Percentiles rank a stretch among this genome's conserved stretches.
These are phyloP conservation scores for Altica lythri DNA, from an alignment of 2,888 invertebrate species.

Conservation along the genomic window DNA sequence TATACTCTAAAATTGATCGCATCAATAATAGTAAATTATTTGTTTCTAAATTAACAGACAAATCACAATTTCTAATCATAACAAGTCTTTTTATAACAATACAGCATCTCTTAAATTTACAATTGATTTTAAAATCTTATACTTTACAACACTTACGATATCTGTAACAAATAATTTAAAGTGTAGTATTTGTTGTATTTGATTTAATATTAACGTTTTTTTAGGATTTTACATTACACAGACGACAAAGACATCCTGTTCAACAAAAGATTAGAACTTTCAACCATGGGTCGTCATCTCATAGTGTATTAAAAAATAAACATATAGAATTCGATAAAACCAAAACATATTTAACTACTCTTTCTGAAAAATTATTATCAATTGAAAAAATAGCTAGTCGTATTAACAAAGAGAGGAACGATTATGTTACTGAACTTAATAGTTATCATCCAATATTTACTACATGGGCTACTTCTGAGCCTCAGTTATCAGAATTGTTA, in stretches of 20 bases:
- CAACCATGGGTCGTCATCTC: slow-evolving; percentile 42
- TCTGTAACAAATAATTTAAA: too few relatives aligned
- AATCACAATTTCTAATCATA: too few relatives aligned
- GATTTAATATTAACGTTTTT: too few relatives aligned
- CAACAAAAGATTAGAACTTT: slow-evolving; percentile 58
- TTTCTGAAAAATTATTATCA: slow-evolving; percentile 66
- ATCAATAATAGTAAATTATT: too few relatives aligned
- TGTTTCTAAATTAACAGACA: too few relatives aligned
- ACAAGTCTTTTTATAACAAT: too few relatives aligned
- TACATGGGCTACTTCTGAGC: slow-evolving; percentile 66
- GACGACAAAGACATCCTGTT: slow-evolving; percentile 62
- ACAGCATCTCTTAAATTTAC: too few relatives aligned
- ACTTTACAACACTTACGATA: too few relatives aligned
- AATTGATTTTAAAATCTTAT: too few relatives aligned
- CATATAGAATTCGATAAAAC: slow-evolving; percentile 67
- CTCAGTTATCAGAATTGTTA: slow-evolving; percentile 58
- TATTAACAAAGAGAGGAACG: slow-evolving; percentile 67
- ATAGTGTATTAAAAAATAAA: slow-evolving; percentile 62
- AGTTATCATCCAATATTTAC: slow-evolving; percentile 67
- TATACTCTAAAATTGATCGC: too few relatives aligned
- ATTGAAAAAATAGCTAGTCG: slow-evolving; percentile 69
- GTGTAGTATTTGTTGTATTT: too few relatives aligned
- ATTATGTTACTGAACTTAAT: slow-evolving; percentile 62
- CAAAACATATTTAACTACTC: slow-evolving; percentile 63
- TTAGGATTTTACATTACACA: slow-evolving; percentile 67